Evolutionary conservation across 2,888 invertebrate species (phyloP).

Genomic region (Silvanus unidentatus): DNA sequence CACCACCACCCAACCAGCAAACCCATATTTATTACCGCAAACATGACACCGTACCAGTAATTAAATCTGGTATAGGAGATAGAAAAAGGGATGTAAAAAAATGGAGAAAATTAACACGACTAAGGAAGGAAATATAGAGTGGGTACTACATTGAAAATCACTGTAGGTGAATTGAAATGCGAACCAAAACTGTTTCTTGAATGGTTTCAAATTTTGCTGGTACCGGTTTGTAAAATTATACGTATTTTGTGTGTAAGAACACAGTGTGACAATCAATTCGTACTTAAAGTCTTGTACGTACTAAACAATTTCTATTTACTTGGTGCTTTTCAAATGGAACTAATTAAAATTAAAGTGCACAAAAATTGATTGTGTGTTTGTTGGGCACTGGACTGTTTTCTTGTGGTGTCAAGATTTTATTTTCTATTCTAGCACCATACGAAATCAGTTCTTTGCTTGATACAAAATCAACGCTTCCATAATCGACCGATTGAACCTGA

Average conservation of each 20-base stretch:
- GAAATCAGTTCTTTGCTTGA: constrained; percentile 51
- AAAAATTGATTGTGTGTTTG: too few relatives aligned
- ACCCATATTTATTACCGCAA: constrained; percentile 34
- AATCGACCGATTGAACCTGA: too few relatives aligned
- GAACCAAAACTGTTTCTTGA: constrained; percentile 37
- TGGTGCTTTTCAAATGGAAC: too few relatives aligned
- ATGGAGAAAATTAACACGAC: constrained; percentile 31
- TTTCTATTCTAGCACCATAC: constrained; percentile 63
- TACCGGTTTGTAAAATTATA: constrained; percentile 43
- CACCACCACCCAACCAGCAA: constrained; percentile 8
- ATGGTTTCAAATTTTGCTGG: constrained; percentile 37
- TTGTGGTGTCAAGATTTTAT: constrained; percentile 57
- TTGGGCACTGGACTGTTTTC: too few relatives aligned
- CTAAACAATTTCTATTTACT: constrained; percentile 5
- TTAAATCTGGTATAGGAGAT: constrained; percentile 32
- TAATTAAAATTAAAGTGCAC: constrained; percentile 4
- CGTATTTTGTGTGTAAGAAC: constrained; percentile 45
- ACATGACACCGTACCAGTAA: constrained; percentile 41
- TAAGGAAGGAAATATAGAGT: constrained; percentile 41
- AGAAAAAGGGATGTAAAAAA: constrained; percentile 24
- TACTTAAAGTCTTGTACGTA: constrained; percentile 38
- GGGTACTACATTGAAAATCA: constrained; percentile 13
- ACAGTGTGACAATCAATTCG: constrained; percentile 43
- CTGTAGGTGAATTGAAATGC: neutral
- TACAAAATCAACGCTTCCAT: neutral